Conservation (phyloP, 2,797 vertebrate genomes). For the Distichodus sexfasciatus region DNA sequence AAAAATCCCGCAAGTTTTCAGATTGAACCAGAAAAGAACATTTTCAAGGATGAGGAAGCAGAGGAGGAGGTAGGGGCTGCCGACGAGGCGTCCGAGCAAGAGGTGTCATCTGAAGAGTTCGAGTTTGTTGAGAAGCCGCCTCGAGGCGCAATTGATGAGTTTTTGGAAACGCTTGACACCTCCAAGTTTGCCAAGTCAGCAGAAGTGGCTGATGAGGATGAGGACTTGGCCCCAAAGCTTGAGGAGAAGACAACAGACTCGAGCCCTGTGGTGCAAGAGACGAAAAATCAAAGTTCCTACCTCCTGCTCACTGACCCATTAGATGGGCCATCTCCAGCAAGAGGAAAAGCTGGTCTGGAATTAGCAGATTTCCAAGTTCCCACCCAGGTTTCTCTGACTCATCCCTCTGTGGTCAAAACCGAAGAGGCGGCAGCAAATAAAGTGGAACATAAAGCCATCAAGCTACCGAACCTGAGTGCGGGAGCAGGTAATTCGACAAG, state of each 20-base stretch:
- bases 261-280: conserved; percentile 37
- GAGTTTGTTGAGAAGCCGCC: conserved; percentile 78
- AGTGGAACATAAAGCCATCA: conserved; percentile 53
- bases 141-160: conserved; percentile 72
- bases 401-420: conserved; percentile 51
- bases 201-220: conserved; percentile 66
- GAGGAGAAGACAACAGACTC: conserved; percentile 45
- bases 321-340: conserved; percentile 52
- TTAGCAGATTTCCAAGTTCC: conserved; percentile 59
- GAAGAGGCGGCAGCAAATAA: conserved; percentile 45
- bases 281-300: conserved; percentile 62
- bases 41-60: conserved; percentile 57
- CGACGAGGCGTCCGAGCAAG: conserved; percentile 73
- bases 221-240: conserved; percentile 40
- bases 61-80: conserved; percentile 60
- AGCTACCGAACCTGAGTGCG: conserved; percentile 65
- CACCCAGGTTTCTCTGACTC: conserved; percentile 44
- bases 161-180: conserved; percentile 72
- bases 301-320: conserved; percentile 63
- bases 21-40: conserved; percentile 61
- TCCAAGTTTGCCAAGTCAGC: conserved; percentile 66
- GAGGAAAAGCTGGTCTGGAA: conserved; percentile 70
- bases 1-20: conserved; percentile 73
- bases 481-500: conserved; percentile 66
- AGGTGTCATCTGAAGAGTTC: conserved; percentile 78